Evolutionary conservation across 1,140 invertebrate species (phyloP).

Genomic region (Papilio xuthus): DNA sequence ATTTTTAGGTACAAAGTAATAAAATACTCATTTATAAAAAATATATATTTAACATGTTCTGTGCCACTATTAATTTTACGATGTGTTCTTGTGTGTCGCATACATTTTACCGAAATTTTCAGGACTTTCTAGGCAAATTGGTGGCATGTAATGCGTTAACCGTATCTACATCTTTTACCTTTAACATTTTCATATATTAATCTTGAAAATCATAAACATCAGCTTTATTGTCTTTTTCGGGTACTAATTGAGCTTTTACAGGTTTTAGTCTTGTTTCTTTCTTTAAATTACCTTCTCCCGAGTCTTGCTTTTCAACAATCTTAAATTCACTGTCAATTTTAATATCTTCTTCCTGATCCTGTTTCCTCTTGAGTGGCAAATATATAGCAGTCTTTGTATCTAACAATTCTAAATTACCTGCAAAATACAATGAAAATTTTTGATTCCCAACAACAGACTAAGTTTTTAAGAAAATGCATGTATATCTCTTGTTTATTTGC

Average conservation of each 20-base stretch:
- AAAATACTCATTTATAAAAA: not conserved
- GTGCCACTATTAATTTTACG: not conserved
- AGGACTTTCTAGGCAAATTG: too few relatives aligned
- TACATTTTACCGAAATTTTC: too few relatives aligned
- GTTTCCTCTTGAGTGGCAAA: constrained; percentile 8
- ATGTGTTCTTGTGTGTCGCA: not conserved
- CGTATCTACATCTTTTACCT: not conserved
- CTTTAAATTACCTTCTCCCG: not conserved
- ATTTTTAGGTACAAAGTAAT: not conserved
- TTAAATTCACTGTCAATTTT: not conserved
- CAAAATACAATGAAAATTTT: not conserved
- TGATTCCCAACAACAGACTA: not conserved
- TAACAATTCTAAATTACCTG: constrained; percentile 20
- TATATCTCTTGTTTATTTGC: too few relatives aligned
- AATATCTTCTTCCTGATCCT: not conserved
- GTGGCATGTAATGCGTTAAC: too few relatives aligned
- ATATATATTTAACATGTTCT: too few relatives aligned
- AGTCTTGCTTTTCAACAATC: not conserved
- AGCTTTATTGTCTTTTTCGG: constrained; percentile 1
- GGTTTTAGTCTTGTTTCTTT: not conserved
- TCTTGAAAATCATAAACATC: constrained; percentile 36
- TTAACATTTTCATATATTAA: constrained; percentile 7
- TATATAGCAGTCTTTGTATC: not conserved
- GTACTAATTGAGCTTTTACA: not conserved
- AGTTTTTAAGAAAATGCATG: not conserved